Evolutionary conservation across 1,140 invertebrate genomes (phyloP), one percentile per base, ranked within the genome.

Genomic region (Penaeus indicus): DNA sequence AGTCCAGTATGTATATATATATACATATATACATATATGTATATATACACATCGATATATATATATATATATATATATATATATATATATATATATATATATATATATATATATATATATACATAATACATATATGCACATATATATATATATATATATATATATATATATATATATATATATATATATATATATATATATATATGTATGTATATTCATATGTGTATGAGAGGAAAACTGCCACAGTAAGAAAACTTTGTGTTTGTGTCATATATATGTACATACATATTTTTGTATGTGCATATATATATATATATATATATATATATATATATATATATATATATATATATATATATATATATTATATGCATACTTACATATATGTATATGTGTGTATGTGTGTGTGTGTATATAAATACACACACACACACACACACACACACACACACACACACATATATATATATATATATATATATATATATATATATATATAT

Each of bases 311-410:
- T 32, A 78, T 27, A 32, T 69, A 69, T 7, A 69, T 27, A 81
- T 18, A 81, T 54, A 81, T 27, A 22, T 25, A 81, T 47, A 61
- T 25, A 60, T 19, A 7, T 47, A 47, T 47, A 47, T 47, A 27
- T 84, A 32, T 64, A 7, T 84, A 38, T 84, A 32, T 64, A 21
- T 64, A 13, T 42, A n/a, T 63, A 25, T 25, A 27, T 82, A 25
- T 25, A n/a, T n/a, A n/a, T n/a, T n/a, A n/a, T n/a, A n/a, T n/a
- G 13, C 32, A 16, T 77, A 21, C 27, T 27, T 77, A 21, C 18
- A 82, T 82, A 22, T 82, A 82, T 82, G 1, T 82, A 82, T 82
- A 62, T 82, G 10, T 38, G 1, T 62, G 1, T 63, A n/a, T 82
- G 1, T 62, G n/a, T 77, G n/a, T 77, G n/a, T 77, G n/a, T 25